Percentiles rank a stretch among this genome's conserved stretches.
Conservation (phyloP, 2,113 vertebrate species). For the Actenoides hombroni region DNA sequence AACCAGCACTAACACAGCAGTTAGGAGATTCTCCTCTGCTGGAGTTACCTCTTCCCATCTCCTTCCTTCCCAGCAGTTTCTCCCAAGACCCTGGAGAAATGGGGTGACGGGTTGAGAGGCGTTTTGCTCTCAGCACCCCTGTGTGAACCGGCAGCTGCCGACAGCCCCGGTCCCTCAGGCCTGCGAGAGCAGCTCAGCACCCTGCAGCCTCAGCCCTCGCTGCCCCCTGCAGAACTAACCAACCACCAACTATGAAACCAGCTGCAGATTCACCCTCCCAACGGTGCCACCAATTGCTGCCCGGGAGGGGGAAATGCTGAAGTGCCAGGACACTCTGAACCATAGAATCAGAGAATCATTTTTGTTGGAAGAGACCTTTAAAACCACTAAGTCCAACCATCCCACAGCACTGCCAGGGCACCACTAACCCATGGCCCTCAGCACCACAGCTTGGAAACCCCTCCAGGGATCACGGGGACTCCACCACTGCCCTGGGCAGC, state of each 20-base stretch:
- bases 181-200: background rate
- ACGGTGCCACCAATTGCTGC: no score
- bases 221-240: background rate
- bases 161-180: fast-evolving
- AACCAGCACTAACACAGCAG: background rate
- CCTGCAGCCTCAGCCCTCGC: background rate
- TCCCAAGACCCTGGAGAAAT: background rate
- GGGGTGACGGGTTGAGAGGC: fast-evolving
- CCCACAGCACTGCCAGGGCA: background rate
- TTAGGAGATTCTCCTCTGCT: background rate
- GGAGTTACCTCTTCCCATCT: background rate
- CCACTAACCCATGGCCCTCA: background rate
- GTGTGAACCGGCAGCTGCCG: fast-evolving
- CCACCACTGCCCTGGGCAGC: background rate
- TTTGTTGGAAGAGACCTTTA: background rate
- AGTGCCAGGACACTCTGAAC: fast-evolving
- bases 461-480: background rate
- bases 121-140: fast-evolving
- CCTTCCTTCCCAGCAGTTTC: background rate
- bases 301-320: background rate
- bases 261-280: background rate
- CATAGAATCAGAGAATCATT: background rate
- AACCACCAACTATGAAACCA: fast-evolving
- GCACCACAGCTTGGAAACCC: background rate
- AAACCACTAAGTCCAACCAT: background rate